Evolutionary conservation across 2,113 vertebrate species (phyloP), one percentile per base, ranked within the genome.

Genomic region (Sander lucioperca): DNA sequence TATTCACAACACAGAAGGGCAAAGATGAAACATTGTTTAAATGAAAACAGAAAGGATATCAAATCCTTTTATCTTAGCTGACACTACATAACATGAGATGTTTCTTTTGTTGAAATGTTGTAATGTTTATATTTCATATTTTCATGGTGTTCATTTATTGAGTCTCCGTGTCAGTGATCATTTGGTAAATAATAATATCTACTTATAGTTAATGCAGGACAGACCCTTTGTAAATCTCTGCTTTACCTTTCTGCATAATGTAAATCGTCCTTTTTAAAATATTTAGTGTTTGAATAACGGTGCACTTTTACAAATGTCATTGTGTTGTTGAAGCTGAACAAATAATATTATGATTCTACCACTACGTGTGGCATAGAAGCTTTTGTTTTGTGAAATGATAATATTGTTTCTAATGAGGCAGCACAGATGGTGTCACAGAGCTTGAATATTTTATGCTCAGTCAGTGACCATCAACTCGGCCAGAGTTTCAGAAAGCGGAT

Each of bases 371-470:
- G 50, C 68, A 74, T 82, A 68, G 62, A 79, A 71, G 71, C 73
- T 79, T 80, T 86, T 80, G 74, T 77, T 77, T 77, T 39, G 48
- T 65, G 59, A 70, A 78, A 87, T 65, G 33, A 81, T 54, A 47
- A 70, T 71, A 25, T 50, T 66, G 45, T 78, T 86, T 87, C 19
- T 79, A 84, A 83, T 74, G 82, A 78, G 57, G 39, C 36, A 48
- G 77, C 79, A 72, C 88, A 87, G 86, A 91, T 85, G 89, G 91
- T 79, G 69, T 43, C 66, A 61, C 74, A 6, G 48, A 79, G 66
- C 80, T 27, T 85, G 33, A 88, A 89, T 91, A 89, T 88, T 90
- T 43, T 36, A 73, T 85, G 61, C 77, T 76, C 77, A 48, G 63
- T 80, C 47, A 64, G 70, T 71, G 77, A 80, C 80, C 69, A 71